A percentile compares a stretch with the other conserved stretches of the same genome.
These are phyloP conservation scores for Platichthys flesus DNA, from an alignment of 2,113 vertebrate species.

Conservation along the genomic window DNA sequence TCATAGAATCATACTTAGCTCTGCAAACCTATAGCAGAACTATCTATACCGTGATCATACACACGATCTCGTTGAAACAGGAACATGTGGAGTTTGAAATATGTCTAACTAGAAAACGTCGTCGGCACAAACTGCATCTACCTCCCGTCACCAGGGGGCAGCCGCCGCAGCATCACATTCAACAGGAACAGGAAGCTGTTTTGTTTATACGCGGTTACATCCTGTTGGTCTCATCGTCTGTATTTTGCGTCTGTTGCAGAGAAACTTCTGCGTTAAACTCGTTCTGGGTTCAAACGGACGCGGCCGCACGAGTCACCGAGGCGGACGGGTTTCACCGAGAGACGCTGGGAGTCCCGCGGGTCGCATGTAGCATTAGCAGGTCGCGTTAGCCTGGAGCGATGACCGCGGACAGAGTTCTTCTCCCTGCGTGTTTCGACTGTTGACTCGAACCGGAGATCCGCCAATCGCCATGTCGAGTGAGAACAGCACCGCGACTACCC, in stretches of 20 bases:
- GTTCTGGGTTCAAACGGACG: neutral
- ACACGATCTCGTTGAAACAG: too few species aligned
- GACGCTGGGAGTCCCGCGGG: neutral
- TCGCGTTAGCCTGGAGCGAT: constrained; percentile 8
- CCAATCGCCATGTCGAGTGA: constrained; percentile 45
- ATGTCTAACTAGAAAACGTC: too few species aligned
- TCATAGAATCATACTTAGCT: too few species aligned
- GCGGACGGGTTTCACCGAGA: neutral
- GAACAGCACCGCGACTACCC: constrained; percentile 10
- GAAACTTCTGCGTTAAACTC: neutral
- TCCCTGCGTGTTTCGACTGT: neutral
- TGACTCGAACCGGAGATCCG: constrained; percentile 1
- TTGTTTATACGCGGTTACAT: constrained; percentile 44
- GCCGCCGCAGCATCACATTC: neutral
- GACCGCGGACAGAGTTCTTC: neutral
- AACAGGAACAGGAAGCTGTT: constrained; percentile 19
- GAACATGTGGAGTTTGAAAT: too few species aligned
- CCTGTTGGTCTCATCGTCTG: constrained; percentile 6
- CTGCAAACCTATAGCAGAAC: too few species aligned
- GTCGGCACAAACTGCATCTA: neutral
- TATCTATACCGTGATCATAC: too few species aligned
- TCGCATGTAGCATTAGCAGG: constrained; percentile 7
- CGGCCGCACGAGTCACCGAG: too few species aligned
- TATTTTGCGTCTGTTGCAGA: neutral
- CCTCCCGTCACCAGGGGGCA: constrained; percentile 36